Evolutionary conservation across 2,888 invertebrate species (phyloP), one percentile per base, ranked within the genome.

Genomic region (Meteorus colon): DNA sequence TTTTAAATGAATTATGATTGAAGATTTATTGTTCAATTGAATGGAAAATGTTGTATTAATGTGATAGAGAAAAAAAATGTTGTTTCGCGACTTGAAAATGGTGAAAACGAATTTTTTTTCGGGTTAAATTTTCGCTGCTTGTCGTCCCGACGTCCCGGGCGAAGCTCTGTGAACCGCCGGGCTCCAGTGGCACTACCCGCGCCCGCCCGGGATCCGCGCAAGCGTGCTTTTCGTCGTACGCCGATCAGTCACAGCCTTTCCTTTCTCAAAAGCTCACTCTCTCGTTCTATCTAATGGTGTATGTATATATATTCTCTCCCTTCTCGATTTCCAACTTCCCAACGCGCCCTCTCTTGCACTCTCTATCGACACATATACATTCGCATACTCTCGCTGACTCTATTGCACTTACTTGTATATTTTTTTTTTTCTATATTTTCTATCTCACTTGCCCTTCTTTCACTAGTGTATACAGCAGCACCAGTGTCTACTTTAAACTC

Each of bases 131-230:
- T 72, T 62, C 77, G 79, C 80, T 83, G 81, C 86, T 87, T 87
- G 88, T 86, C 88, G 87, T 88, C 87, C 83, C 84, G 84, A 85
- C 86, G 85, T 82, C 86, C 88, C 89, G 89, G 89, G 88, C 89
- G 89, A 88, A 89, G 89, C 89, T 89, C 89, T 88, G 81, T 78
- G 86, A 89, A 87, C 88, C 87, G 88, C 88, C 87, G 87, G 88
- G 89, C 88, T 88, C 86, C 87, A 84, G 85, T 87, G 86, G 87
- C 87, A 88, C 88, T 88, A 86, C 87, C 88, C 87, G 88, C 88
- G 88, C 87, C 88, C 87, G 89, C 86, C 89, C 88, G 89, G 89
- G 89, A 87, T 86, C 86, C 88, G 88, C 89, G 89, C 89, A 89
- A 85, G 89, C 89, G 89, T 86, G 83, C 85, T 87, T 85, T 84